Base-by-base conservation (phyloP, 2,888 invertebrate species). In the Linnaemya tessellans region DNA sequence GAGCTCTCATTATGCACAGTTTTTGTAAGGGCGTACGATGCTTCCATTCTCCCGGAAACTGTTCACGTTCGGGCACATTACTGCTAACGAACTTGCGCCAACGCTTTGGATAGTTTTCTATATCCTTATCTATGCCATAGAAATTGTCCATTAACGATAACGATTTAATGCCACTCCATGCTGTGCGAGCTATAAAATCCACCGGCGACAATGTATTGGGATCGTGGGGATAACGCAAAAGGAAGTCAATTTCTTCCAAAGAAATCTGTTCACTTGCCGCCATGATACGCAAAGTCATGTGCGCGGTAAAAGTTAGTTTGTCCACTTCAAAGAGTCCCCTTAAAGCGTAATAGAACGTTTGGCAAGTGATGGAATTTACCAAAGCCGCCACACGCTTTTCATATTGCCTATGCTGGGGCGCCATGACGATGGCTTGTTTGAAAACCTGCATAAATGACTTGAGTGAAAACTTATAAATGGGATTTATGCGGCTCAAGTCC, bases 11-110 rank as follows among this genome's bases (percentile, higher is more conserved):
- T 91, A 99, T 98, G 90, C 98, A 98, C 3, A 99, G 93, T 87
- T 96, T 95, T 91, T 98, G 98, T 60, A 98, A 92, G 0, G 97
- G 93, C 0, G 95, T 94, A 91, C 97, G 98, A 91, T 97, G 97
- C 91, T 98, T 99, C 98, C 98, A 99, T 90, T 99, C 99, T 82
- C 98, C 98, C 0, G 98, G 98, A 88, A 98, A 95, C 91, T 97
- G 97, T 91, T 98, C 98, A 88, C 96, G 95, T 92, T 99, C 98
- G 0, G 98, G 98, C 60, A 95, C 96, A 91, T 98, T 98, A 49
- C 96, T 96, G 89, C 98, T 97, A 0, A 97, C 95, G 89, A 97
- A 97, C 90, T 97, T 98, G 88, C 96, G 96, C 99, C 99, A 99
- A 79, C 97, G 94, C 91, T 98, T 98, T 0, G 96, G 95, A 10